Percentiles rank a stretch among this genome's conserved stretches.
phyloP scores from a whole-genome alignment of 1,140 invertebrate genomes.

The Drosophila nigromelanica region DNA sequence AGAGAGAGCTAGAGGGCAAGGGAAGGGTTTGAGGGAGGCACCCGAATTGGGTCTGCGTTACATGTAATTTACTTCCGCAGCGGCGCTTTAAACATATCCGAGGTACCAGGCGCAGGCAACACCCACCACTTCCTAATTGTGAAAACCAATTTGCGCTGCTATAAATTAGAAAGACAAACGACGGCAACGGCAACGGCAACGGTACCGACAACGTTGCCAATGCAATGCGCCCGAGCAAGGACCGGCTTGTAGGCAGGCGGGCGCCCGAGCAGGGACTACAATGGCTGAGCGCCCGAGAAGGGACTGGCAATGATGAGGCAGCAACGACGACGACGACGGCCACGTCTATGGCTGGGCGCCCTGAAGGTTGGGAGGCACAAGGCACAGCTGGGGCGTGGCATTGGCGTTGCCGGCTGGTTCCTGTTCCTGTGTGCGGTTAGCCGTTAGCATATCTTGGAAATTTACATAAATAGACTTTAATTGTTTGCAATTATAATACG shows the following conservation, averaged over 20 bases:
- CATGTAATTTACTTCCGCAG: conserved; percentile 78
- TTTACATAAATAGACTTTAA: conserved; percentile 82
- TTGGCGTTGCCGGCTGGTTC: conserved; percentile 33
- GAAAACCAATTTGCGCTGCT: conserved; percentile 80
- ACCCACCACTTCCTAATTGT: conserved; percentile 82
- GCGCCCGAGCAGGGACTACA: background rate
- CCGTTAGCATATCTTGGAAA: conserved; percentile 74
- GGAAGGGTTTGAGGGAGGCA: background rate
- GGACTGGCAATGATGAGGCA: conserved; percentile 3
- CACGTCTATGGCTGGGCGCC: background rate
- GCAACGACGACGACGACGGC: background rate
- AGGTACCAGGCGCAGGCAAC: conserved; percentile 51
- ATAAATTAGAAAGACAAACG: conserved; percentile 82
- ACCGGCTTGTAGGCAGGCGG: background rate
- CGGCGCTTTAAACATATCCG: conserved; percentile 74
- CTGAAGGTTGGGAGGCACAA: background rate
- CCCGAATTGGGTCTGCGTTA: conserved; percentile 22
- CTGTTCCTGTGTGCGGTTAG: conserved; percentile 46
- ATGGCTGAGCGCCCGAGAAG: background rate
- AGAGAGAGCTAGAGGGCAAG: background rate
- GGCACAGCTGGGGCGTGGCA: conserved; percentile 42
- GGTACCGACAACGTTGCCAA: conserved; percentile 5
- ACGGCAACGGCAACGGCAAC: conserved; percentile 18
- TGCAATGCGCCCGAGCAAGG: conserved; percentile 5
- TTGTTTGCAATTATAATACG: conserved; percentile 81